Evolutionary conservation across 2,888 invertebrate species (phyloP), one percentile per base, ranked within the genome.

Genomic region (Teleogryllus oceanicus): DNA sequence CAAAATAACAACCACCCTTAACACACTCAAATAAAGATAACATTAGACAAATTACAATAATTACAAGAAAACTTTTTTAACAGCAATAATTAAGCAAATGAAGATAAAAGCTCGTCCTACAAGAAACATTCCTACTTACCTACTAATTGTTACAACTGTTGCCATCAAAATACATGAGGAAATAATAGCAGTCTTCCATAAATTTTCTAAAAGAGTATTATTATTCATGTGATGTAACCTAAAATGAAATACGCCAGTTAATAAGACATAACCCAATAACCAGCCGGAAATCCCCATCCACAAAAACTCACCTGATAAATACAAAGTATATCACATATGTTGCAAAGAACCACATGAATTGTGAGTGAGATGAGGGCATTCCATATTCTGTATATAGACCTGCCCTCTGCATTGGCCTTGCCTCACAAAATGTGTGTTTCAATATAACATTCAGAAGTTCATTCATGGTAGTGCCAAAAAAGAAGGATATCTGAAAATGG

Each of bases 341-440:
- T 83, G 95, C 92, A 88, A 96, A 96, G 88, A 96, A 97, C 94
- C 95, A 96, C 89, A 95, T 93, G 87, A 95, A 94, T 88, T 96
- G 96, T 84, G 96, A 91, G 89, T 97, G 97, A 82, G 94, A 93
- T 51, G 96, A 96, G 80, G 96, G 97, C 96, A 96, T 96, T 84
- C 94, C 94, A 89, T 93, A 94, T 87, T 94, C 94, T 84, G 91
- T 92, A 84, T 92, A 92, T 80, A 92, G 87, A 85, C 90, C 89
- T 82, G 91, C 90, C 85, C 94, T 89, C 82, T 89, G 88, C 84
- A 93, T 86, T 79, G 97, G 97, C 85, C 96, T 90, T 78, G 92
- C 90, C 88, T 96, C 95, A 87, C 93, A 91, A 84, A 96, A 93
- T 80, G 91, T 89, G 86, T 95, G 92, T 87, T 97, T 97, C 82